Percentiles rank a stretch among this genome's conserved stretches.
phyloP scores from a whole-genome alignment of 2,113 vertebrate species.

The Condylura cristata region DNA sequence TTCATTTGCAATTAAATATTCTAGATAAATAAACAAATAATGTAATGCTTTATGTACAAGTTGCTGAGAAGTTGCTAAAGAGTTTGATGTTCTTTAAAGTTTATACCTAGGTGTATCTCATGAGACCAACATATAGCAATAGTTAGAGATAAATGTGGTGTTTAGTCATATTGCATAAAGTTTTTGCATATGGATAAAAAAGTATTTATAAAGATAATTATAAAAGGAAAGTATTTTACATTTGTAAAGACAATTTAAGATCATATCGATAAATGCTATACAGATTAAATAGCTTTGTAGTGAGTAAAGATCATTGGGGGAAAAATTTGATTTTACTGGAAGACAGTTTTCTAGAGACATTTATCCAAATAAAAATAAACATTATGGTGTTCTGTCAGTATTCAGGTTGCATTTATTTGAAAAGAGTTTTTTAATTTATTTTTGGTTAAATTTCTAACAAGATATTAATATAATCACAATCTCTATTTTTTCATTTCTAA shows the following conservation, averaged over 20 bases:
- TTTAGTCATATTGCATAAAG: background rate
- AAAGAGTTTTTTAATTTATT: background rate
- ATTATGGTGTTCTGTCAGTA: background rate
- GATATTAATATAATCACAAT: background rate
- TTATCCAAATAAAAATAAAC: background rate
- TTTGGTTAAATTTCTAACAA: background rate
- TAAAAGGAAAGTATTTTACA: background rate
- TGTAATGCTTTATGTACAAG: background rate
- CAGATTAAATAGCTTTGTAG: background rate
- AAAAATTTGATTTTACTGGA: background rate
- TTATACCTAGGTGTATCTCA: background rate
- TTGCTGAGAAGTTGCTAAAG: background rate
- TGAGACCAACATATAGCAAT: background rate
- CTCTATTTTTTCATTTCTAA: background rate
- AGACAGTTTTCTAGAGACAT: background rate
- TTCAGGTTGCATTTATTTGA: background rate
- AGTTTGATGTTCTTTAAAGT: background rate
- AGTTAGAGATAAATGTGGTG: background rate
- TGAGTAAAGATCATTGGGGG: background rate
- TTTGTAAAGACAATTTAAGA: background rate
- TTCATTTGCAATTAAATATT: background rate
- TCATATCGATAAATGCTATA: background rate
- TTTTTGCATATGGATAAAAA: background rate
- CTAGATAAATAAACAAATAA: slow-evolving; percentile 8
- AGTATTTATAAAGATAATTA: background rate